phyloP scores from a whole-genome alignment of 2,113 vertebrate species.

The Percopsis transmontana region DNA sequence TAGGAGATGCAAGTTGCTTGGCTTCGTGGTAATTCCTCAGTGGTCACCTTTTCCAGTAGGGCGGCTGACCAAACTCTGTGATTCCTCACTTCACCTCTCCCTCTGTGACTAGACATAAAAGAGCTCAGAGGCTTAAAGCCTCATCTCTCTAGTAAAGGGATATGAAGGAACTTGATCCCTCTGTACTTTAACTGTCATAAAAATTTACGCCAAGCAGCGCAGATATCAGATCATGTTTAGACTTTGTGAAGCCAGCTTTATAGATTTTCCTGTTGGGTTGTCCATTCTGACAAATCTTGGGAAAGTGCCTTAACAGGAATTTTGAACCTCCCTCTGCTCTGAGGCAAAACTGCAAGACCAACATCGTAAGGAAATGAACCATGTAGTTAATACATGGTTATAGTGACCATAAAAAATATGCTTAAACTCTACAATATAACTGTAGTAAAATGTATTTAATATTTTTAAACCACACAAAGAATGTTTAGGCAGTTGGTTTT shows the following conservation, averaged over 20 bases:
- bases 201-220: conserved; percentile 54
- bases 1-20: conserved; percentile 52
- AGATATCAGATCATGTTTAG: conserved; percentile 56
- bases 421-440: conserved; percentile 12
- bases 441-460: conserved; percentile 23
- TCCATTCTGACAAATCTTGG: conserved; percentile 34
- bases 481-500: conserved; percentile 19
- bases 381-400: conserved; percentile 35
- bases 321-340: conserved; percentile 24
- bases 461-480: conserved; percentile 32
- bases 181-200: conserved; percentile 59
- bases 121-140: conserved; percentile 37
- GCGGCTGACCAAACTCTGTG: conserved; percentile 54
- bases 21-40: conserved; percentile 27
- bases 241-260: conserved; percentile 62
- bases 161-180: conserved; percentile 55
- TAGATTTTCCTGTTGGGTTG: conserved; percentile 48
- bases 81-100: conserved; percentile 38
- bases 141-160: conserved; percentile 62
- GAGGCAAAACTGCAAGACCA: conserved; percentile 31
- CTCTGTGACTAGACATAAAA: conserved; percentile 47
- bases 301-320: conserved; percentile 7
- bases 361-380: conserved; percentile 57
- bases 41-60: conserved; percentile 41
- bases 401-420: conserved; percentile 11